phyloP scores from a whole-genome alignment of 2,888 invertebrate genomes.

The Drosophila vallismaia region DNA sequence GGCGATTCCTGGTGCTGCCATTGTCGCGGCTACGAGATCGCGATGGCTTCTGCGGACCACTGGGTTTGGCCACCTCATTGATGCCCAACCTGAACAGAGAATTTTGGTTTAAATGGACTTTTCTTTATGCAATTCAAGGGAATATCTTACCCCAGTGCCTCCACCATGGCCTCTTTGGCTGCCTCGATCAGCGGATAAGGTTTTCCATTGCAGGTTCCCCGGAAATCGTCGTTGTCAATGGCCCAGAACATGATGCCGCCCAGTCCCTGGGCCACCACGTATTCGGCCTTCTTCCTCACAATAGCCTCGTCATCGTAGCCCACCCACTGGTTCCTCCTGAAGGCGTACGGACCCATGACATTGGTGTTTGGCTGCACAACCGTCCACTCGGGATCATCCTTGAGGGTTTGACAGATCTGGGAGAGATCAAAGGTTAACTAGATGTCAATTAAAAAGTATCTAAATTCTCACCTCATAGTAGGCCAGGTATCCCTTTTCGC shows the following conservation, averaged over 20 bases:
- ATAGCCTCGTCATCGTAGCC: slow-evolving; percentile 95
- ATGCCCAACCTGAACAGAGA: slow-evolving; percentile 71
- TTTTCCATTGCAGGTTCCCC: slow-evolving; percentile 93
- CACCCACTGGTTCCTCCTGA: slow-evolving; percentile 95
- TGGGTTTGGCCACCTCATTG: slow-evolving; percentile 82
- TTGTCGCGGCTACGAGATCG: slow-evolving; percentile 80
- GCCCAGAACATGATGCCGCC: slow-evolving; percentile 90
- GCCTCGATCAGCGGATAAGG: slow-evolving; percentile 96
- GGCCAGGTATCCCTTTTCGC: slow-evolving; percentile 96
- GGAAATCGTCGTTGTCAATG: slow-evolving; percentile 97
- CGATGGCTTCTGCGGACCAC: slow-evolving; percentile 76
- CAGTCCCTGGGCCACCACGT: slow-evolving; percentile 92
- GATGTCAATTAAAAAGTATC: neutral
- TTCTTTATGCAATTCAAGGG: neutral
- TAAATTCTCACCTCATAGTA: slow-evolving; percentile 91
- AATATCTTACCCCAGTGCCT: slow-evolving; percentile 86
- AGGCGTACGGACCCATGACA: slow-evolving; percentile 96
- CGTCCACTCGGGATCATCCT: slow-evolving; percentile 90
- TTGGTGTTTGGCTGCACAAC: slow-evolving; percentile 91
- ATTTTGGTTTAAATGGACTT: neutral
- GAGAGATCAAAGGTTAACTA: neutral
- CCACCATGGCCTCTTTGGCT: slow-evolving; percentile 91
- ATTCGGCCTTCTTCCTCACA: slow-evolving; percentile 92
- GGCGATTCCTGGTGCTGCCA: slow-evolving; percentile 66
- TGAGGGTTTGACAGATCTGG: slow-evolving; percentile 93